Conservation (phyloP, 2,888 invertebrate genomes). For the Drosophila differens region DNA sequence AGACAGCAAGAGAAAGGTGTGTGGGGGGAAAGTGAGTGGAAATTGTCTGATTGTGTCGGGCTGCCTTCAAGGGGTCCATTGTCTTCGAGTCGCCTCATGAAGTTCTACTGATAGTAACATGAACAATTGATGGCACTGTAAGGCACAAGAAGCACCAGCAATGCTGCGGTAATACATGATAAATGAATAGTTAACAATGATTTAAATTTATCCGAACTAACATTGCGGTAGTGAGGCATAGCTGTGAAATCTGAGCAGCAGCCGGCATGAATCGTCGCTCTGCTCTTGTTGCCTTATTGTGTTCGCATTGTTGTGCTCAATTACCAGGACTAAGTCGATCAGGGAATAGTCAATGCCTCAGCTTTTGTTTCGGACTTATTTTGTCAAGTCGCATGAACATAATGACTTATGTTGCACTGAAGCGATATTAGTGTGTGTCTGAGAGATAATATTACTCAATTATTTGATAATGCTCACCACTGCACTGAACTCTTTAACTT, state of each 20-base stretch:
- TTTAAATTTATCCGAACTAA: slow-evolving; percentile 63
- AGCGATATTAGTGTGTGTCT: not conserved
- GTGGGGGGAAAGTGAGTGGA: not conserved
- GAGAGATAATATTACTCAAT: not conserved
- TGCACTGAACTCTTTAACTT: not conserved
- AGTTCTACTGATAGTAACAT: slow-evolving; percentile 28
- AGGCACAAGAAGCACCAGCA: slow-evolving; percentile 12
- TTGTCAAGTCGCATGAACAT: slow-evolving; percentile 17
- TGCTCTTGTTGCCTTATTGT: slow-evolving; percentile 20
- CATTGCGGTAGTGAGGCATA: slow-evolving; percentile 7
- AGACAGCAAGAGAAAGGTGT: slow-evolving; percentile 17
- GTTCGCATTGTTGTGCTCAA: slow-evolving; percentile 17
- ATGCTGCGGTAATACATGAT: slow-evolving; percentile 43
- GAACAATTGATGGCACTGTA: slow-evolving; percentile 24
- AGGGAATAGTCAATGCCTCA: not conserved
- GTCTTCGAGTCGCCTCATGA: slow-evolving; percentile 37
- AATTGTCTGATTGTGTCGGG: slow-evolving; percentile 1
- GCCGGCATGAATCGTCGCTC: slow-evolving; percentile 10
- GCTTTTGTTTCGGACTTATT: slow-evolving; percentile 43
- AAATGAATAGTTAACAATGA: slow-evolving; percentile 69
- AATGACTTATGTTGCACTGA: slow-evolving; percentile 20
- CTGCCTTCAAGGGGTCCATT: slow-evolving; percentile 25
- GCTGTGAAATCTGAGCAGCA: slow-evolving; percentile 19
- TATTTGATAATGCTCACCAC: not conserved
- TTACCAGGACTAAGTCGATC: not conserved